Percentiles rank a stretch among this genome's conserved stretches.
Evolutionary conservation across 2,797 vertebrate genomes (phyloP).

Genomic region (Siniperca scherzeri): DNA sequence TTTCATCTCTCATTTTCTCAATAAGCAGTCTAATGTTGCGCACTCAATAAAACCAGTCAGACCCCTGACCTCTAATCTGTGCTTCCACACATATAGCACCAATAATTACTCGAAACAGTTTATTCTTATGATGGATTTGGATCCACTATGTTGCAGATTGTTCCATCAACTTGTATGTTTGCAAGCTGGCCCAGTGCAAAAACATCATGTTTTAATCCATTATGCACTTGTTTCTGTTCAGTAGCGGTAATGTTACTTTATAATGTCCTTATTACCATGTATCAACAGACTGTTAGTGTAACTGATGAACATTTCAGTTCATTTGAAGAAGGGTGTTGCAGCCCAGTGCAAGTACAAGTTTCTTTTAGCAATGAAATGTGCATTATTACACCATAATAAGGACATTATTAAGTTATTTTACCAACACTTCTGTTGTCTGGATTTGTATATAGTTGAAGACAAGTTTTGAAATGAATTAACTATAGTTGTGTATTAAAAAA

Average conservation of each 20-base stretch:
- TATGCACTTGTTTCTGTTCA: not conserved
- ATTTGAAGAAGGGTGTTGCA: not conserved
- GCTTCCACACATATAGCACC: not conserved
- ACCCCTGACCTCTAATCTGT: not conserved
- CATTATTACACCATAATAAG: not conserved
- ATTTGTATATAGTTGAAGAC: constrained; percentile 66
- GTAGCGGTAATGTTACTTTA: not conserved
- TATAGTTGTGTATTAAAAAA: constrained; percentile 41
- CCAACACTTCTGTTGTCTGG: not conserved
- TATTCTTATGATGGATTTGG: not conserved
- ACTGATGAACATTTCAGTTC: not conserved
- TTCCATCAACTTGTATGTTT: not conserved
- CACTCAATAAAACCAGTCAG: not conserved
- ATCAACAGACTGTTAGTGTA: not conserved
- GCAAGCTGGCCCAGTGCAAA: not conserved
- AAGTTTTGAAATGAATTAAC: constrained; percentile 17
- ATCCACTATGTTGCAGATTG: not conserved
- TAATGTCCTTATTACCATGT: not conserved
- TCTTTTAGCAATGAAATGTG: not conserved
- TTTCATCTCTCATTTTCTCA: not conserved
- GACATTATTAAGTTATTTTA: not conserved
- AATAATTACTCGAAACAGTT: not conserved
- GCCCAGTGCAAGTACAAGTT: not conserved
- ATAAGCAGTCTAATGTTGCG: not conserved
- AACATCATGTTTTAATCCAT: not conserved